Conservation (phyloP, 2,797 vertebrate species). For the Acanthopagrus latus region DNA sequence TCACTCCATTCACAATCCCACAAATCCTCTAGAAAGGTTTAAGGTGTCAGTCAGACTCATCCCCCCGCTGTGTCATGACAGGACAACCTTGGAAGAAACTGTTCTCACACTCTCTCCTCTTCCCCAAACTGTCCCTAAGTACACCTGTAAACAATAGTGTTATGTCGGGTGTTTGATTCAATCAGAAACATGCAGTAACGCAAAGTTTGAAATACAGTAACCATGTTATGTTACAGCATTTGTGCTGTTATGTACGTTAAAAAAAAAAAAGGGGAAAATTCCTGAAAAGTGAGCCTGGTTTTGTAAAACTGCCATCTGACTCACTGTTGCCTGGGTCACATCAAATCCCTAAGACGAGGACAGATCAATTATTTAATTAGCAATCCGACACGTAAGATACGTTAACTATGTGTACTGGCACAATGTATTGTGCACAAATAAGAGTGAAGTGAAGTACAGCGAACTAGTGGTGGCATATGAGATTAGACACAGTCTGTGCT, state of each 20-base stretch:
- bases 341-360: slow-evolving; percentile 37
- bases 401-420: not conserved
- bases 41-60: slow-evolving; percentile 59
- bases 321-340: slow-evolving; percentile 14
- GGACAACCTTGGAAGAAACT: slow-evolving; percentile 47
- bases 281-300: slow-evolving; percentile 6
- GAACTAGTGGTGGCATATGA: not conserved
- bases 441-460: slow-evolving; percentile 1
- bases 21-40: slow-evolving; percentile 79
- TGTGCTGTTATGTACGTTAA: not conserved
- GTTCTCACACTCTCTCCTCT: slow-evolving; percentile 56
- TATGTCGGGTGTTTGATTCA: not conserved
- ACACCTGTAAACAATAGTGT: slow-evolving; percentile 44
- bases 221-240: not conserved
- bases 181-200: not conserved
- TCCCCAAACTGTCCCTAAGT: slow-evolving; percentile 1
- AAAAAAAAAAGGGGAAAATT: not conserved
- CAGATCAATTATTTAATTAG: slow-evolving; percentile 60
- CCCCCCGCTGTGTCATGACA: slow-evolving; percentile 49
- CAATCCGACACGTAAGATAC: slow-evolving; percentile 15
- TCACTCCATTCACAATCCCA: slow-evolving; percentile 82
- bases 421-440: not conserved
- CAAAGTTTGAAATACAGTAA: not conserved
- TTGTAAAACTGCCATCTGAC: not conserved
- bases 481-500: not conserved